A percentile compares a stretch with the other conserved stretches of the same genome.
Conservation (phyloP, 2,888 invertebrate species). For the Gastracanthus pulcherrimus region DNA sequence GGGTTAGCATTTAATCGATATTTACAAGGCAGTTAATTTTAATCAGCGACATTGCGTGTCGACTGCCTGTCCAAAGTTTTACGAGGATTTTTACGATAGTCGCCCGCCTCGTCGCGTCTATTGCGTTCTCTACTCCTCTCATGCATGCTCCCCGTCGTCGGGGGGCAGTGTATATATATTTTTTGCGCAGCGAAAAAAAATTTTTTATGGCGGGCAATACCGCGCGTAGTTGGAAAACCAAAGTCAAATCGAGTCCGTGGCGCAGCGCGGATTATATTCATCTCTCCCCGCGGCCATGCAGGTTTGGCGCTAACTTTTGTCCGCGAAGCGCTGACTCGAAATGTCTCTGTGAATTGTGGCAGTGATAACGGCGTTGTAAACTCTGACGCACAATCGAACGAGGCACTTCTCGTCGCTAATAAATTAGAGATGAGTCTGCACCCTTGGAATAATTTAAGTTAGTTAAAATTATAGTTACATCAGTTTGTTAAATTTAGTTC, state of each 20-base stretch:
- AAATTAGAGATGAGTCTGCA: background rate
- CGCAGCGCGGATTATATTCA: background rate
- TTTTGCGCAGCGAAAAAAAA: slow-evolving; percentile 1
- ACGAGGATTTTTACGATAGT: slow-evolving; percentile 60
- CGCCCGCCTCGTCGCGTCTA: slow-evolving; percentile 24
- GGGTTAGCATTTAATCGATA: slow-evolving; percentile 71
- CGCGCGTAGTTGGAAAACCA: background rate
- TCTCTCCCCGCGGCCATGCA: no score
- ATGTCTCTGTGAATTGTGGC: background rate
- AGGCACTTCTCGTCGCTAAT: background rate
- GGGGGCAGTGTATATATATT: background rate
- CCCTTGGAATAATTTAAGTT: no score
- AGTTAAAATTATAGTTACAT: no score
- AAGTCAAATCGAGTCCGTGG: slow-evolving; percentile 14
- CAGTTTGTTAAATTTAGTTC: no score
- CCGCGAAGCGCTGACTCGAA: background rate
- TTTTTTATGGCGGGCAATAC: slow-evolving; percentile 1
- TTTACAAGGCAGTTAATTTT: slow-evolving; percentile 68
- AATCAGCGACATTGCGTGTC: slow-evolving; percentile 65
- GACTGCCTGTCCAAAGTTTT: slow-evolving; percentile 59
- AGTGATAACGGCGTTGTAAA: background rate
- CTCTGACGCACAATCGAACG: background rate
- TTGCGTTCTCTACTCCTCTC: background rate
- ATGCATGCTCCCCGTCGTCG: background rate
- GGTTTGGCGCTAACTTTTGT: background rate